Base-by-base conservation (phyloP, 2,797 vertebrate genomes). In the Coregonus ussuriensis region DNA sequence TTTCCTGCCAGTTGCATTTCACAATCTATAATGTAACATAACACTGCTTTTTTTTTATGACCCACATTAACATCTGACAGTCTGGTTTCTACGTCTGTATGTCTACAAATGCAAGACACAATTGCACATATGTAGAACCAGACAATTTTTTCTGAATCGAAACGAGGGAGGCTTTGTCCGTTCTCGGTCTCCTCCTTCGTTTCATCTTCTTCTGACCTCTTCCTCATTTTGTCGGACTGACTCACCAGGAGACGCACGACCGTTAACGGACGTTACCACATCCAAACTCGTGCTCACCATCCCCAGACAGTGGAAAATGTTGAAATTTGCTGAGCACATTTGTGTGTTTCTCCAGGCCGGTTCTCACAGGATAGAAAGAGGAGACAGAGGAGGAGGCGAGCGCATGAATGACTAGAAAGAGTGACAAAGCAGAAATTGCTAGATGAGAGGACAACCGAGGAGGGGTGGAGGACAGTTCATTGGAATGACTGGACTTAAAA, bases 181-280 rank as follows among this genome's bases (percentile, higher is more conserved):
- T 25, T 62, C 81, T 83, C 70, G 35, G 79, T 81, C 53, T 4
- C 84, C 87, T 86, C 87, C 82, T 84, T 82, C 84, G 88, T 88
- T 86, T 91, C 85, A 84, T 89, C 87, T 84, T 69, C 76, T 79
- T 77, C 75, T 79, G 73, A 86, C 83, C 86, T 83, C 91, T 95
- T 95, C 94, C 93, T 89, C 91, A 90, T 94, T 94, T 83, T 66
- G 84, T 62, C 21, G n/a, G 77, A 83, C 82, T 93, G 93, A 95
- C 85, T 94, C 93, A 94, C 79, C 81, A 69, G 3, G 33, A 77
- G 74, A 83, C 79, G 0, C 6, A 88, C 75, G 75, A 85, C 89
- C 78, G 90, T 89, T 85, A 84, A 87, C 31, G 4, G 77, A 77
- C 81, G 77, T 95, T 94, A 92, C 88, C 72, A 93, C 92, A 95